Percentiles rank a stretch among this genome's conserved stretches.
Evolutionary conservation across 2,113 vertebrate species (phyloP).

Genomic region (Carassius gibelio): DNA sequence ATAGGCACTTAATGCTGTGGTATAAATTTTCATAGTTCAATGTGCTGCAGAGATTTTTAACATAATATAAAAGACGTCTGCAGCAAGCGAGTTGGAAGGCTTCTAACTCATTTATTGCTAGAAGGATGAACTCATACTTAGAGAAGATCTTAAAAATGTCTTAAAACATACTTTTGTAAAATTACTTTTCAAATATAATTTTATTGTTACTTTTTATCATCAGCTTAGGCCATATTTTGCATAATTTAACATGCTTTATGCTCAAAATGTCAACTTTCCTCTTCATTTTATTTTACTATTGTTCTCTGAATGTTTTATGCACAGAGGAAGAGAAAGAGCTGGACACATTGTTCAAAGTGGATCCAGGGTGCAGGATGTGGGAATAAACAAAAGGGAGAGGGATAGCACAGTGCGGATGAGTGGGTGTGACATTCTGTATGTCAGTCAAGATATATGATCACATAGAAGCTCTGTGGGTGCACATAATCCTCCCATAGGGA

Average conservation of each 20-base stretch:
- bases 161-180: slow-evolving; percentile 1
- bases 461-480: neutral
- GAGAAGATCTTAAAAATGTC: neutral
- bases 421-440: neutral
- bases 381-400: neutral
- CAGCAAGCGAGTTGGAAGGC: neutral
- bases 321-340: neutral
- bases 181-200: neutral
- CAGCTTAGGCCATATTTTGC: neutral
- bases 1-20: neutral
- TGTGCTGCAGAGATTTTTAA: neutral
- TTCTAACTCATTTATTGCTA: neutral
- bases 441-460: slow-evolving; percentile 4
- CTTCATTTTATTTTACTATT: slow-evolving; percentile 5
- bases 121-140: neutral
- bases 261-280: neutral
- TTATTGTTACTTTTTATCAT: slow-evolving; percentile 12
- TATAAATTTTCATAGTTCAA: neutral
- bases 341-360: slow-evolving; percentile 5
- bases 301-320: slow-evolving; percentile 1
- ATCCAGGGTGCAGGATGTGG: neutral
- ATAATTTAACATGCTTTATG: neutral
- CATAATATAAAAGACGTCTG: neutral
- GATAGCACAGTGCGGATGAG: neutral
- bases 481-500: neutral